Base-by-base conservation (phyloP, 1,140 invertebrate species). In the Cardiocondyla obscurior region DNA sequence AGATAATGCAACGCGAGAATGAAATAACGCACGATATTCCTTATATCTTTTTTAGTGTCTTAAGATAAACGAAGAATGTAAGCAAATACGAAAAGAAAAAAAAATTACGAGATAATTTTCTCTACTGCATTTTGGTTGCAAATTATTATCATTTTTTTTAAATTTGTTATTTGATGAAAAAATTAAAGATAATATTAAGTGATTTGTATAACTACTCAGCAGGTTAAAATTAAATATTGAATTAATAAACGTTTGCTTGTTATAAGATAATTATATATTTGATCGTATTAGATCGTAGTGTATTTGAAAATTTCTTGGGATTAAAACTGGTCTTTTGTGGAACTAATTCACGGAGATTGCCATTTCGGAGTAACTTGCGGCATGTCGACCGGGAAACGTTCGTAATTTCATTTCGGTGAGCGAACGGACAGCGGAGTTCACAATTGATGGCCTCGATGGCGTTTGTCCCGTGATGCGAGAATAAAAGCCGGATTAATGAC, bases 401-500 rank as follows among this genome's bases (percentile, higher is more conserved):
- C 74, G 62, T 79, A 79, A 79, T 79, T 79, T 69, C 62, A 67
- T 79, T 79, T 79, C 12, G 22, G 44, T 39, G 60, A 39, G 30
- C 30, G 73, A 65, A 5, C 58, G 73, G 19, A 19, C 73, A 19
- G 5, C 57, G 42, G 58, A 76, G 42, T 64, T 76, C 44, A 30
- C 58, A 36, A 39, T 79, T 53, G 33, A 67, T 69, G 62, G 53
- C 33, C 74, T 16, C 33, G 62, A 79, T 79, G 74, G 74, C 33
- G 7, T 55, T 39, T 67, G 44, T 33, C 22, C 39, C 12, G 46
- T 12, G 42, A n/a, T 67, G 44, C 46, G 81, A 44, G 60, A 36
- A 77, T 60, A 83, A 64, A 83, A 65, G 72, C 62, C 42, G 46
- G 49, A 73, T 60, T 74, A 82, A 74, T 82, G 70, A 82, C 55